phyloP scores from a whole-genome alignment of 2,113 vertebrate species.

The Clinocottus analis region DNA sequence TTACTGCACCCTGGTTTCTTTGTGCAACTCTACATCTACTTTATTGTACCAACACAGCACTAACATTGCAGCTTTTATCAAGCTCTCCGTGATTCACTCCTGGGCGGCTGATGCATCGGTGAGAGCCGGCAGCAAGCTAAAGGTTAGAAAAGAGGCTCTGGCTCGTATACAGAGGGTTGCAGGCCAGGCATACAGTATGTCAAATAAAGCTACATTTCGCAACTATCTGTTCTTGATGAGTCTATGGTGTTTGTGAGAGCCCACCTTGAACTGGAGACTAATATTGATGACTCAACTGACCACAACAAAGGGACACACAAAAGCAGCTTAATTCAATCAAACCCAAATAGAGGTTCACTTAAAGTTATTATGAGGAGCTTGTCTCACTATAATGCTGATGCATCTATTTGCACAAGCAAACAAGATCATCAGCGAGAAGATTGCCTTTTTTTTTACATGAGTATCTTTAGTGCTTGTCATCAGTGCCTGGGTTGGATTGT shows the following conservation, averaged over 20 bases:
- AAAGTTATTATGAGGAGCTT: not conserved
- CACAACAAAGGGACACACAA: not conserved
- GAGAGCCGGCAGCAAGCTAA: constrained; percentile 6
- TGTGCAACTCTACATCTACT: constrained; percentile 19
- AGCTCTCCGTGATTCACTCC: constrained; percentile 34
- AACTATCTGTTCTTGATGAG: not conserved
- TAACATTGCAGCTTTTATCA: constrained; percentile 24
- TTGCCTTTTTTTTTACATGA: not conserved
- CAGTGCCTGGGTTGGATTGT: too few species aligned
- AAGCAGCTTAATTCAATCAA: not conserved
- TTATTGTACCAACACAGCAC: constrained; percentile 12
- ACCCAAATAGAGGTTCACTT: not conserved
- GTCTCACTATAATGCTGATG: not conserved
- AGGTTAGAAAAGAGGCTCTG: constrained; percentile 32
- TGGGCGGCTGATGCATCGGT: constrained; percentile 21
- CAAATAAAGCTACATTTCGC: not conserved
- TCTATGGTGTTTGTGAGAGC: not conserved
- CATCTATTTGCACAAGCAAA: not conserved
- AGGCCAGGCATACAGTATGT: not conserved
- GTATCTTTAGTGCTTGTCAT: not conserved
- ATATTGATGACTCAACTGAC: not conserved
- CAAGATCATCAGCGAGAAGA: not conserved
- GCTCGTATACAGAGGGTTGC: not conserved
- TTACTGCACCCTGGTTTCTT: constrained; percentile 27
- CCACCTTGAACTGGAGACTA: not conserved